Conservation (phyloP, 1,140 invertebrate genomes). For the Calephelis virginiensis region DNA sequence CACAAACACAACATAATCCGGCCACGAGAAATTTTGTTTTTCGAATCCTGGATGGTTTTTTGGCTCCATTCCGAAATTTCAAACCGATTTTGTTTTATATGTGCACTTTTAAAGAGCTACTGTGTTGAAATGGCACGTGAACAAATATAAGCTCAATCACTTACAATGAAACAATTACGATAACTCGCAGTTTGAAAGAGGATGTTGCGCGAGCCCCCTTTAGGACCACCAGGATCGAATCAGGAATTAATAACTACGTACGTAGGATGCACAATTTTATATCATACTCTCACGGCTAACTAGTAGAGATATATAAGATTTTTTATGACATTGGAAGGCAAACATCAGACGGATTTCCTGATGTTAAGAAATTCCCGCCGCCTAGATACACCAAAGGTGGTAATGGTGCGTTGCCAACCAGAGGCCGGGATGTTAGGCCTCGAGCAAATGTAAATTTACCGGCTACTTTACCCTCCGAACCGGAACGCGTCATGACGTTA, state of each 20-base stretch:
- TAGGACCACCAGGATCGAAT: constrained; percentile 50
- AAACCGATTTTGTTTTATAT: not conserved
- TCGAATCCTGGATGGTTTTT: constrained; percentile 46
- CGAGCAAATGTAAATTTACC: no score
- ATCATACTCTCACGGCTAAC: not conserved
- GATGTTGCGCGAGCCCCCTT: constrained; percentile 76
- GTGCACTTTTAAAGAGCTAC: constrained; percentile 36
- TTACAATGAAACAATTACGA: constrained; percentile 77
- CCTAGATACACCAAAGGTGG: no score
- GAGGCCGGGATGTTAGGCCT: no score
- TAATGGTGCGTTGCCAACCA: no score
- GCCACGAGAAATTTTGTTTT: constrained; percentile 82
- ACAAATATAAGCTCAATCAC: constrained; percentile 59
- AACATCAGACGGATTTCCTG: no score
- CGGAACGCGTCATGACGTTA: no score
- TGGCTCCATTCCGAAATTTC: constrained; percentile 42
- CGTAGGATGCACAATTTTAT: constrained; percentile 3
- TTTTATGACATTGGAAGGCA: no score
- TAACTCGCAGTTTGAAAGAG: constrained; percentile 76
- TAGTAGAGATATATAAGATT: no score
- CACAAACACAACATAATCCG: constrained; percentile 85
- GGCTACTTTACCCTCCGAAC: no score
- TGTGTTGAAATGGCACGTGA: constrained; percentile 49
- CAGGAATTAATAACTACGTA: constrained; percentile 49
- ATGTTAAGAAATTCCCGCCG: no score